Evolutionary conservation across 2,797 vertebrate genomes (phyloP).

Genomic region (Anguilla pacifica): DNA sequence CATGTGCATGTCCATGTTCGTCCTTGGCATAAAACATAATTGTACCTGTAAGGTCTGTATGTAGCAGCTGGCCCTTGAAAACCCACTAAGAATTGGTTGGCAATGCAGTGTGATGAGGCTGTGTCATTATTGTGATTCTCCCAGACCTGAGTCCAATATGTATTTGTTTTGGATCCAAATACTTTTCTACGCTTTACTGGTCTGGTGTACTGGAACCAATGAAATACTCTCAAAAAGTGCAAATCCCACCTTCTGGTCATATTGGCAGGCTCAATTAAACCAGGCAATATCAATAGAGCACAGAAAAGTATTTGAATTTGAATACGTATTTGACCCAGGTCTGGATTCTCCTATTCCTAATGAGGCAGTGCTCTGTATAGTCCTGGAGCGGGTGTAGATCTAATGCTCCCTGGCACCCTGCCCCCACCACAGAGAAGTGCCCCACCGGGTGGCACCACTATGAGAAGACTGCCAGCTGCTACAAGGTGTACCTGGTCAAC

Average conservation of each 20-base stretch:
- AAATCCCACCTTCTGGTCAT: too few species aligned
- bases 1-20: not conserved
- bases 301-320: too few species aligned
- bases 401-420: not conserved
- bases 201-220: too few species aligned
- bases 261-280: too few species aligned
- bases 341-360: not conserved
- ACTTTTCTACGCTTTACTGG: too few species aligned
- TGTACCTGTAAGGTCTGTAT: not conserved
- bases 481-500: constrained; percentile 87
- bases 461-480: constrained; percentile 96
- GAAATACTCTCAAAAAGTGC: too few species aligned
- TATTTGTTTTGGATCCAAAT: too few species aligned
- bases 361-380: not conserved
- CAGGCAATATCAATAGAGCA: too few species aligned
- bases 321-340: too few species aligned
- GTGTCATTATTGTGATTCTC: not conserved
- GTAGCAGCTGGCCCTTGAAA: not conserved
- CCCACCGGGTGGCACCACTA: constrained; percentile 97
- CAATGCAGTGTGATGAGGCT: not conserved
- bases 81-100: not conserved
- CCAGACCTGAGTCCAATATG: too few species aligned
- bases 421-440: constrained; percentile 85
- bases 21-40: not conserved
- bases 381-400: too few species aligned